These are phyloP conservation scores for Ochropacha duplaris DNA, from an alignment of 2,888 invertebrate genomes.

Conservation along the genomic window DNA sequence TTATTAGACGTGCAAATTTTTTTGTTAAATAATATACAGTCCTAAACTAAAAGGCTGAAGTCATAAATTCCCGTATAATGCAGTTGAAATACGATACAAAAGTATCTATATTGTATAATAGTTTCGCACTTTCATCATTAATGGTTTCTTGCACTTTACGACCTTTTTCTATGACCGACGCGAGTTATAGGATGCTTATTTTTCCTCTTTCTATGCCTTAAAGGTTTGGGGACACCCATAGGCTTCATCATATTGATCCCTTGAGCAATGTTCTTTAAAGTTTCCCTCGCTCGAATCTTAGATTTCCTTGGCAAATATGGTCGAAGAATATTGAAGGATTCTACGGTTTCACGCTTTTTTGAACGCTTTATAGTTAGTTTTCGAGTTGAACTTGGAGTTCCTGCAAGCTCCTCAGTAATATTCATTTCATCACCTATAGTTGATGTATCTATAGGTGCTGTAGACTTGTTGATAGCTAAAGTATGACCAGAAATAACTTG, in stretches of 20 bases:
- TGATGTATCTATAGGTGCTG: not conserved
- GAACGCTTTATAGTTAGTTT: not conserved
- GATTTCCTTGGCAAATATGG: conserved; percentile 34
- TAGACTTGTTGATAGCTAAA: not conserved
- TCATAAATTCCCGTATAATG: too few species aligned
- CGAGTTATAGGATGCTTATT: not conserved
- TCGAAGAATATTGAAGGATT: conserved; percentile 23
- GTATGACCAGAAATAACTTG: not conserved
- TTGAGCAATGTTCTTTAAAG: conserved; percentile 29
- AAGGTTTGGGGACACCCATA: not conserved
- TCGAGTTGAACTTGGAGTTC: not conserved
- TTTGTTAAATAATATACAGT: too few species aligned
- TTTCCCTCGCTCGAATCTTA: conserved; percentile 36
- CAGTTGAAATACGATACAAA: too few species aligned
- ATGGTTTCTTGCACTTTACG: not conserved
- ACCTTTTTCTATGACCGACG: not conserved
- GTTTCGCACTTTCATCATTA: not conserved
- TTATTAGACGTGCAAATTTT: too few species aligned
- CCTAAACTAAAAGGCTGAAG: too few species aligned
- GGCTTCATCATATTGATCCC: conserved; percentile 13
- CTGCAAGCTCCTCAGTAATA: not conserved
- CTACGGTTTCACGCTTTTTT: conserved; percentile 5
- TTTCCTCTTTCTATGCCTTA: not conserved
- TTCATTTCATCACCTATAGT: not conserved
- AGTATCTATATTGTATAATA: too few species aligned